Evolutionary conservation across 2,888 invertebrate species (phyloP), one percentile per base, ranked within the genome.

Genomic region (Tuta absoluta): DNA sequence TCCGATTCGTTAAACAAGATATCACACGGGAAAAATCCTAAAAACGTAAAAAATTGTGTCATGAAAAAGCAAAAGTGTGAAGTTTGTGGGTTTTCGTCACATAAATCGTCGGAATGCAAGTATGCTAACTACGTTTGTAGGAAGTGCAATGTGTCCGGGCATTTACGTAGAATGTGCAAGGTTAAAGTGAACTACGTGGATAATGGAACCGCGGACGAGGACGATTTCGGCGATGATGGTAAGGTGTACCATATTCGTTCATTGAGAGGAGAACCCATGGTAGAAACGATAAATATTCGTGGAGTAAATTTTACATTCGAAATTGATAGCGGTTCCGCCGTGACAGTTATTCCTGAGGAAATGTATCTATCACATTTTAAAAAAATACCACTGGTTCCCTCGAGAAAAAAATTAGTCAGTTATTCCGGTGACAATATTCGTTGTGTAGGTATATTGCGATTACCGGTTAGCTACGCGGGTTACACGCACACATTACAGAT

Each of bases 271-370:
- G 64, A 63, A 33, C 67, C 67, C 11, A 67, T 66, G 67, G 45
- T 59, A 12, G 65, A 67, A 45, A 41, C 23, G 2, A 49, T 69
- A n/a, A 14, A 5, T n/a, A 23, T 58, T 33, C n/a, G 14, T 7
- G 63, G 28, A 3, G 2, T 37, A 14, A n/a, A 23, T 48, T 49
- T 65, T 11, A 53, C 38, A 49, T 65, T 65, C 37, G 68, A 69
- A 57, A 49, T 71, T 2, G 67, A 71, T 48, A 71, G 69, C 21
- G 71, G 71, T 1, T 69, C 68, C 0, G 71, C 72, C 0, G 72
- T 72, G 0, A 72, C 69, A 0, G 67, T 66, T 0, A 71, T 73
- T 12, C 69, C 70, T 0, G 64, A 68, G 33, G 1, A 11, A 1
- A 65, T 38, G 0, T 69, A 70, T 38, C 63, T 66, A 28, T 62